These are phyloP conservation scores for Erpobdella octoculata DNA, from an alignment of 2,888 invertebrate species.

Conservation along the genomic window DNA sequence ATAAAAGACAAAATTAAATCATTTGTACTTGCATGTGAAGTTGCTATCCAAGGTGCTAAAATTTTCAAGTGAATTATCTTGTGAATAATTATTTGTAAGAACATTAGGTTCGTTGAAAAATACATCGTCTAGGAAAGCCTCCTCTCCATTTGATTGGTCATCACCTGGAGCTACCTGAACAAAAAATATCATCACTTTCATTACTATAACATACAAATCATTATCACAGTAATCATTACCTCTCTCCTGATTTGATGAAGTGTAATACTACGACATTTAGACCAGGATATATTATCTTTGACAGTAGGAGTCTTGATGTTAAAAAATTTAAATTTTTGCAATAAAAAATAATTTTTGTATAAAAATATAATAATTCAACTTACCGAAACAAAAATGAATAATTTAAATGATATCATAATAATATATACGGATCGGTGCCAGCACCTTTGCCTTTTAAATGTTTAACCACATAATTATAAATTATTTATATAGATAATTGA, in stretches of 20 bases:
- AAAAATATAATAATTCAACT: background rate
- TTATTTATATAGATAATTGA: too few relatives aligned
- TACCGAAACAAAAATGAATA: too few relatives aligned
- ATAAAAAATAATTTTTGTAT: background rate
- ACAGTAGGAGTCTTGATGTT: background rate
- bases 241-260: background rate
- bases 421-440: too few relatives aligned
- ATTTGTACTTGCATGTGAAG: conserved; percentile 7
- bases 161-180: background rate
- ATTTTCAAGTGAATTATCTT: background rate
- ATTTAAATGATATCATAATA: too few relatives aligned
- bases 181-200: background rate
- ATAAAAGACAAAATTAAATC: background rate
- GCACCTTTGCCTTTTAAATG: too few relatives aligned
- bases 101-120: background rate
- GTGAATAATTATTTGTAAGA: too few relatives aligned
- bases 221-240: too few relatives aligned
- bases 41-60: background rate
- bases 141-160: background rate
- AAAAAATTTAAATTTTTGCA: too few relatives aligned
- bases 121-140: background rate
- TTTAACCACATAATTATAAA: too few relatives aligned
- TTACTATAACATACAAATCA: background rate
- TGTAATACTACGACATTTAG: background rate
- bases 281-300: background rate